Evolutionary conservation across 2,888 invertebrate genomes (phyloP).

Genomic region (Galerucella nymphaeae): DNA sequence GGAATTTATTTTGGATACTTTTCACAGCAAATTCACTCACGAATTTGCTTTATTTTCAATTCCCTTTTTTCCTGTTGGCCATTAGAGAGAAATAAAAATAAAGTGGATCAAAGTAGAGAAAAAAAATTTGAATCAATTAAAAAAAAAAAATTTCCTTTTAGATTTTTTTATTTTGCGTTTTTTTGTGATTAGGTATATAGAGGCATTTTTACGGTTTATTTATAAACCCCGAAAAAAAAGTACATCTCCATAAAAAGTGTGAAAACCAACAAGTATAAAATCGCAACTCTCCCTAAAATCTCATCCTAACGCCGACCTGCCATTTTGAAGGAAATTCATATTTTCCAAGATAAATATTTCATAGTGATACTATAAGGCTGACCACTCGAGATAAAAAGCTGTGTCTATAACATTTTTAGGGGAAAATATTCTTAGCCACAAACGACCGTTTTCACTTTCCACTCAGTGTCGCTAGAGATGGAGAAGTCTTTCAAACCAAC

Average conservation of each 20-base stretch:
- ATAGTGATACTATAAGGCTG: slow-evolving; percentile 44
- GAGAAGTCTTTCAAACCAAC: neutral
- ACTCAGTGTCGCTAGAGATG: slow-evolving; percentile 52
- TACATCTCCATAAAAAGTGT: slow-evolving; percentile 23
- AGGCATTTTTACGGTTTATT: neutral
- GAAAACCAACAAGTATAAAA: slow-evolving; percentile 15
- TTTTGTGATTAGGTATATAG: slow-evolving; percentile 1
- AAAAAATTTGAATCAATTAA: neutral
- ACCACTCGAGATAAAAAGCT: slow-evolving; percentile 48
- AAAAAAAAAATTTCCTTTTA: no score
- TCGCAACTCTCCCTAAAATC: slow-evolving; percentile 22
- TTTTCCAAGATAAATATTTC: slow-evolving; percentile 48
- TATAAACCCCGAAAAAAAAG: neutral
- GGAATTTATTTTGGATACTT: slow-evolving; percentile 36
- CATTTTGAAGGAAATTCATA: slow-evolving; percentile 36
- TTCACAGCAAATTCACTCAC: slow-evolving; percentile 25
- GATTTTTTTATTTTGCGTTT: no score
- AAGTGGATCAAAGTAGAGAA: neutral
- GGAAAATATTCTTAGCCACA: slow-evolving; percentile 52
- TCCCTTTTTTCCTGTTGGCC: slow-evolving; percentile 14
- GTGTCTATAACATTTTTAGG: slow-evolving; percentile 48
- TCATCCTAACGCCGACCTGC: slow-evolving; percentile 20
- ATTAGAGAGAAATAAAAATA: slow-evolving; percentile 1
- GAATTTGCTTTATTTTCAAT: slow-evolving; percentile 31
- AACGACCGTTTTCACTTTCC: slow-evolving; percentile 61